These are phyloP conservation scores for Mythimna albipuncta DNA, from an alignment of 2,888 invertebrate species.

Conservation along the genomic window DNA sequence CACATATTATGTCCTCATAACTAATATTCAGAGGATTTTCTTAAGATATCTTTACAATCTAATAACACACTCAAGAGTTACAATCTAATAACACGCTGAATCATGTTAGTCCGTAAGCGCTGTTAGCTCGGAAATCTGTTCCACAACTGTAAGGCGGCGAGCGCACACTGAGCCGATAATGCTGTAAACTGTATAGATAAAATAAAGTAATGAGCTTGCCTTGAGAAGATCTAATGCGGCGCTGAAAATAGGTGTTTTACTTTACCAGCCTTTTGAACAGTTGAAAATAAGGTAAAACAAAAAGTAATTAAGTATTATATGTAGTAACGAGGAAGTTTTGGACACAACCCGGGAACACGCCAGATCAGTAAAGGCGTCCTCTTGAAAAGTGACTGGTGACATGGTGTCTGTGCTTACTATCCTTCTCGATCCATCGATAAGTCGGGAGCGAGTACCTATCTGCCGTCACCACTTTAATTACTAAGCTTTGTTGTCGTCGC, in stretches of 20 bases:
- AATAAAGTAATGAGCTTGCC: not conserved
- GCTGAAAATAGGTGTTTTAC: not conserved
- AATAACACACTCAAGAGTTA: conserved; percentile 21
- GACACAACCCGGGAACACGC: too few relatives aligned
- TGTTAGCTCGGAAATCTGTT: conserved; percentile 24
- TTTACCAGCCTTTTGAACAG: not conserved
- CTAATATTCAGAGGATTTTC: conserved; percentile 8
- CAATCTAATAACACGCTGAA: conserved; percentile 28
- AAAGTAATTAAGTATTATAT: too few relatives aligned
- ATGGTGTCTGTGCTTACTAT: too few relatives aligned
- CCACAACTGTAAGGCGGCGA: conserved; percentile 22
- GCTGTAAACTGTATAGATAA: conserved; percentile 4
- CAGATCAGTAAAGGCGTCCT: too few relatives aligned
- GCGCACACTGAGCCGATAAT: conserved; percentile 15
- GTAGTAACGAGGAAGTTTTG: too few relatives aligned
- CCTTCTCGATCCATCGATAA: too few relatives aligned
- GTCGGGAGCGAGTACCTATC: too few relatives aligned
- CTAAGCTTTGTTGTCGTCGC: too few relatives aligned
- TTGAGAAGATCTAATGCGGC: not conserved
- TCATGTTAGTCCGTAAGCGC: conserved; percentile 18
- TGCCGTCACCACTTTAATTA: too few relatives aligned
- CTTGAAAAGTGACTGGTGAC: too few relatives aligned
- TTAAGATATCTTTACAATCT: conserved; percentile 17
- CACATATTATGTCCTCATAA: not conserved
- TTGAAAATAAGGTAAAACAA: not conserved